Percentiles rank a stretch among this genome's conserved stretches.
Evolutionary conservation across 2,888 invertebrate species (phyloP).

Genomic region (Melieria picta): DNA sequence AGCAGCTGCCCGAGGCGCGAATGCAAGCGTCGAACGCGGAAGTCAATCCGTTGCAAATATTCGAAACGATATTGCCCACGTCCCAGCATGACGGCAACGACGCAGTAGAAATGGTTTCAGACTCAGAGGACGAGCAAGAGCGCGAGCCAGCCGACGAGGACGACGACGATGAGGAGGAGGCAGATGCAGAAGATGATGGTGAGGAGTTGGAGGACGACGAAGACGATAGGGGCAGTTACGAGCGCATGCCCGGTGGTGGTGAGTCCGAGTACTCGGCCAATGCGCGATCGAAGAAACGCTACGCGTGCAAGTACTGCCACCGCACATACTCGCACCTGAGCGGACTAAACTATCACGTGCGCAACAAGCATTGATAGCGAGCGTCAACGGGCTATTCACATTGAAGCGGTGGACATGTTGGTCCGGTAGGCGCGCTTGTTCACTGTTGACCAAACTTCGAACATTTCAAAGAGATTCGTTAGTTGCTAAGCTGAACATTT

Average conservation of each 20-base stretch:
- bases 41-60: conserved; percentile 42
- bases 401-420: neutral
- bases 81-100: conserved; percentile 39
- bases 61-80: conserved; percentile 36
- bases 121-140: conserved; percentile 29
- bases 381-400: neutral
- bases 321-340: conserved; percentile 43
- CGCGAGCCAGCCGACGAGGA: conserved; percentile 19
- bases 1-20: conserved; percentile 41
- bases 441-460: neutral
- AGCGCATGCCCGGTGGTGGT: neutral
- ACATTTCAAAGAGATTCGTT: conserved; percentile 2
- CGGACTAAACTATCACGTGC: conserved; percentile 46
- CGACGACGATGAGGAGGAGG: conserved; percentile 23
- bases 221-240: conserved; percentile 28
- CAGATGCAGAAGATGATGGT: conserved; percentile 34
- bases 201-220: conserved; percentile 28
- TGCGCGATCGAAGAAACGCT: conserved; percentile 30
- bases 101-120: conserved; percentile 41
- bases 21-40: conserved; percentile 31
- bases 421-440: neutral
- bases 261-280: neutral
- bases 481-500: neutral
- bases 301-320: conserved; percentile 43
- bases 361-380: conserved; percentile 41